phyloP scores from a whole-genome alignment of 92 coral and sea anemone genomes.

The Phenganax marumi region DNA sequence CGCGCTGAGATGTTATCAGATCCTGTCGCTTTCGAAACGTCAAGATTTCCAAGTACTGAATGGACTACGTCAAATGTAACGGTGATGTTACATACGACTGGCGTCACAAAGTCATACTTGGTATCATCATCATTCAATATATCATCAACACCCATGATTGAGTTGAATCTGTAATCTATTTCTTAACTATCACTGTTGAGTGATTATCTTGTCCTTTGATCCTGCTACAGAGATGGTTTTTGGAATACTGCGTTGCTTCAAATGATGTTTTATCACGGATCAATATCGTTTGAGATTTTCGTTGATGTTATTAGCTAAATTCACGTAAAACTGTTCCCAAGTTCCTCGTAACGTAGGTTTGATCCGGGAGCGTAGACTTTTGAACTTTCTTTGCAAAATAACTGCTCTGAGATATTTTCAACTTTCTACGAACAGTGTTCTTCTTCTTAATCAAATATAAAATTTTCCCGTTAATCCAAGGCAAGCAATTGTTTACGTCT shows the following conservation, averaged over 20 bases:
- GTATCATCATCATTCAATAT: too few relatives aligned
- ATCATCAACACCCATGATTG: too few relatives aligned
- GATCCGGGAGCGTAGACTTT: neutral
- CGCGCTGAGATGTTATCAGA: neutral
- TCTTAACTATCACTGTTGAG: too few relatives aligned
- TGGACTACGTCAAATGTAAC: neutral
- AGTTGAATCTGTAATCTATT: too few relatives aligned
- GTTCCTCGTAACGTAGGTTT: neutral
- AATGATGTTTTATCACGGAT: too few relatives aligned
- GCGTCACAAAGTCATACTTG: too few relatives aligned
- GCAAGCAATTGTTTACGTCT: neutral
- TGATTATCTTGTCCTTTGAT: too few relatives aligned
- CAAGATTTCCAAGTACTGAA: neutral
- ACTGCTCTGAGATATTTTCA: neutral
- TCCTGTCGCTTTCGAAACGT: neutral
- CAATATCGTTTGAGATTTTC: neutral
- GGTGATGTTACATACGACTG: too few relatives aligned
- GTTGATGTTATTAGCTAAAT: neutral
- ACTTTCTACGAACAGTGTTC: neutral
- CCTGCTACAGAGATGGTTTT: too few relatives aligned
- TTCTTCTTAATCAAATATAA: neutral
- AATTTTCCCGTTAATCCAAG: neutral
- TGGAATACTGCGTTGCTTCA: too few relatives aligned
- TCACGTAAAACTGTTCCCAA: neutral
- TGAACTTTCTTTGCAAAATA: conserved; percentile 3